phyloP scores from a whole-genome alignment of 2,888 invertebrate species.

The Scrobipalpa costella region DNA sequence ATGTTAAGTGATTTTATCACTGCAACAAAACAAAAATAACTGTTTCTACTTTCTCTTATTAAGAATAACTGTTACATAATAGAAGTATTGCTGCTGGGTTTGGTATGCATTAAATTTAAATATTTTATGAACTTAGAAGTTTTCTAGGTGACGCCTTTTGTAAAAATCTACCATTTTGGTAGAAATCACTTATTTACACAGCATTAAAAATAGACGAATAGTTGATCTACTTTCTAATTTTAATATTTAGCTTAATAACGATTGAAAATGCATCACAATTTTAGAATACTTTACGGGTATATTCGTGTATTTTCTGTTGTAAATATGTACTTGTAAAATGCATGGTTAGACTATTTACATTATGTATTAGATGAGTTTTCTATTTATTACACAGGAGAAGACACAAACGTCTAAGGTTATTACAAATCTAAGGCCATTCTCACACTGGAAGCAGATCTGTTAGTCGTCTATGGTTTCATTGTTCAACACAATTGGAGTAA shows the following conservation, averaged over 20 bases:
- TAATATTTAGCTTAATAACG: background rate
- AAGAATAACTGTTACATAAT: background rate
- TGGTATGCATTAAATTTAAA: background rate
- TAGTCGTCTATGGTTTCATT: too few relatives aligned
- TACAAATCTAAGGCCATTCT: background rate
- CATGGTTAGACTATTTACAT: constrained; percentile 5
- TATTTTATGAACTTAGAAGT: constrained; percentile 8
- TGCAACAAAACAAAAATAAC: too few relatives aligned
- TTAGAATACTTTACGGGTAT: constrained; percentile 26
- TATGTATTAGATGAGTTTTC: constrained; percentile 4
- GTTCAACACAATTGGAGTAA: too few relatives aligned
- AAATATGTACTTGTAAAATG: constrained; percentile 23
- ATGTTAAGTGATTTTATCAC: too few relatives aligned
- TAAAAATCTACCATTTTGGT: constrained; percentile 1
- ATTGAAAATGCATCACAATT: constrained; percentile 1
- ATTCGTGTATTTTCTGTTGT: constrained; percentile 25
- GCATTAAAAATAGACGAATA: background rate
- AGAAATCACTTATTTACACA: background rate
- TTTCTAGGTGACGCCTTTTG: background rate
- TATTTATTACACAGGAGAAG: background rate
- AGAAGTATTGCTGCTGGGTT: background rate
- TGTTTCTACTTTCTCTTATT: too few relatives aligned
- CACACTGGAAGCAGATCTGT: background rate
- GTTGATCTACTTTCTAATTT: background rate
- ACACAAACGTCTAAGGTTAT: background rate